A percentile compares a stretch with the other conserved stretches of the same genome.
These are phyloP conservation scores for Eupithecia centaureata DNA, from an alignment of 2,888 invertebrate genomes.

Conservation along the genomic window DNA sequence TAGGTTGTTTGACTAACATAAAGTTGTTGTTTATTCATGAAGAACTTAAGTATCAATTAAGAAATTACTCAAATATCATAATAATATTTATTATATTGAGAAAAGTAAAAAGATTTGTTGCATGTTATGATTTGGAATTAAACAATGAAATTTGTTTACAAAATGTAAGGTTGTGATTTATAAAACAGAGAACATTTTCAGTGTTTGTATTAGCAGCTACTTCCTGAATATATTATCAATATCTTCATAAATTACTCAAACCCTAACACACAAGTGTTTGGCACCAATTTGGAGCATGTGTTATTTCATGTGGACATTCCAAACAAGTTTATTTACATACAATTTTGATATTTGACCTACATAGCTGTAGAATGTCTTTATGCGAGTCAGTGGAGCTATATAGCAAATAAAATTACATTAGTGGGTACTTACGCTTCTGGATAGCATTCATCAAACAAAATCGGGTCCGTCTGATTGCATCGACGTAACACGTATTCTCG, in stretches of 20 bases:
- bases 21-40: not conserved
- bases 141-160: slow-evolving; percentile 2
- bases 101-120: not conserved
- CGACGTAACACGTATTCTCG: slow-evolving; percentile 84
- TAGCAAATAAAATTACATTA: slow-evolving; percentile 4
- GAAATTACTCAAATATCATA: not conserved
- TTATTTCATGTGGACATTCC: not conserved
- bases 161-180: slow-evolving; percentile 8
- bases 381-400: slow-evolving; percentile 8
- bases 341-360: slow-evolving; percentile 59
- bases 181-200: not conserved
- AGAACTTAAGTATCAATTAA: too few species aligned
- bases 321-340: slow-evolving; percentile 37
- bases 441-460: slow-evolving; percentile 87
- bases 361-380: slow-evolving; percentile 42
- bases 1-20: not conserved
- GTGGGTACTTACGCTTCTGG: slow-evolving; percentile 83
- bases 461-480: slow-evolving; percentile 86
- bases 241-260: not conserved
- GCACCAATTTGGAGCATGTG: not conserved
- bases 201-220: not conserved
- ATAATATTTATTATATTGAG: not conserved
- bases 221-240: not conserved
- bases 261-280: not conserved
- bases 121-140: not conserved